phyloP scores from a whole-genome alignment of 2,888 invertebrate genomes.

The Nycteola revayana region DNA sequence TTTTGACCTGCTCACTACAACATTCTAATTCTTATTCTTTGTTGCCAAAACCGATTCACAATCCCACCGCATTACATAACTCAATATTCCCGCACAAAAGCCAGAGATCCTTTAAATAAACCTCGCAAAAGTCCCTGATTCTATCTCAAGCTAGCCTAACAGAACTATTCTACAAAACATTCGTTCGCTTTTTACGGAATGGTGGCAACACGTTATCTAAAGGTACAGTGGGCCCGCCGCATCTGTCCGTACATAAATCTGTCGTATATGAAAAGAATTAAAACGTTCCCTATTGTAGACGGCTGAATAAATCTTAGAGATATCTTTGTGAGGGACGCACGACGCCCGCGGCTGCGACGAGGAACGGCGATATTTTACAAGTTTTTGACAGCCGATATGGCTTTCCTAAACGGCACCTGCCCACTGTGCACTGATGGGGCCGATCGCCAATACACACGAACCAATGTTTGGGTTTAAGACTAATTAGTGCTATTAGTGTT shows the following conservation, averaged over 20 bases:
- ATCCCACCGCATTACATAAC: no score
- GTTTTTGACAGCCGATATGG: slow-evolving; percentile 86
- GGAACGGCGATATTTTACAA: slow-evolving; percentile 85
- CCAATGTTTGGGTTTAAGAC: slow-evolving; percentile 14
- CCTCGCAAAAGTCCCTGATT: neutral
- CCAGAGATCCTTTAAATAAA: neutral
- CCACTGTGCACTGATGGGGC: slow-evolving; percentile 44
- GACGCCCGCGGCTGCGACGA: slow-evolving; percentile 66
- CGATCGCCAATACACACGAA: slow-evolving; percentile 32
- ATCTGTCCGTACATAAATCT: slow-evolving; percentile 79
- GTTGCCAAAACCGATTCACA: no score
- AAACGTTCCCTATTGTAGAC: slow-evolving; percentile 79
- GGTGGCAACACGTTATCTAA: slow-evolving; percentile 60
- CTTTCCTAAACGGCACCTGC: slow-evolving; percentile 80
- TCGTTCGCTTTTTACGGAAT: slow-evolving; percentile 43
- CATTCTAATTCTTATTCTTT: no score
- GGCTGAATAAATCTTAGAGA: slow-evolving; percentile 77
- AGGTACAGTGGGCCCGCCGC: slow-evolving; percentile 50
- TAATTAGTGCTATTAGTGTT: slow-evolving; percentile 7
- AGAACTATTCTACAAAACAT: slow-evolving; percentile 36
- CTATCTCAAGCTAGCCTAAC: slow-evolving; percentile 16
- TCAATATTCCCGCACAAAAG: no score
- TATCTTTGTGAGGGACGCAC: slow-evolving; percentile 75
- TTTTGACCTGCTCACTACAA: no score
- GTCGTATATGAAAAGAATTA: slow-evolving; percentile 80